Evolutionary conservation across 2,888 invertebrate species (phyloP), one percentile per base, ranked within the genome.

Genomic region (Dynastes maya): DNA sequence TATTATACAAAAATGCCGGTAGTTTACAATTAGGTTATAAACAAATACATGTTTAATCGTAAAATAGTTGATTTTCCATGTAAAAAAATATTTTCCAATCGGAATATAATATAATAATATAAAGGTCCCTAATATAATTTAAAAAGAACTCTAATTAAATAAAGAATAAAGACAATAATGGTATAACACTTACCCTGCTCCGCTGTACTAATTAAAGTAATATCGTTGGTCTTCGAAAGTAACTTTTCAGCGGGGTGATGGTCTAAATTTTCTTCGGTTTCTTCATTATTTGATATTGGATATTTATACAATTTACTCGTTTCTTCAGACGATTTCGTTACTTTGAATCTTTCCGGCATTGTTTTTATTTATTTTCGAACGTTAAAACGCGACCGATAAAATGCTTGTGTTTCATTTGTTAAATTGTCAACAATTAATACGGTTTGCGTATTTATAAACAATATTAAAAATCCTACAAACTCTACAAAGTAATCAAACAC

Each of bases 271-370:
- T 79, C 80, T 65, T 78, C 79, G 9, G 58, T 63, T 58, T 76
- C 71, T 70, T 63, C 80, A 64, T 63, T 61, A 64, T 67, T n/a
- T 16, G 53, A 55, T 55, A 55, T 64, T 16, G 32, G 53, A 78
- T 53, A 80, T 70, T 77, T 77, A 74, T 80, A 81, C 32, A 81
- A 79, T 63, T 81, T 80, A 9, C 77, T 78, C 9, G 79, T 74
- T 45, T 81, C 82, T 58, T 83, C 82, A 2, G 53, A 13, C 61
- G 84, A 84, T 78, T 82, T 84, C 72, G 83, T 84, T 79, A 84
- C 84, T 82, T 83, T 84, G 77, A 84, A 84, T 68, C 84, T 78
- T 77, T 84, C 84, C 61, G 84, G 83, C 84, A 84, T 84, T 75
- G 51, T 37, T 51, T n/a, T 13, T 16, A 55, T 55, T 55, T 55